Conservation (phyloP, 2,888 invertebrate species). For the Rhagium mordax region DNA sequence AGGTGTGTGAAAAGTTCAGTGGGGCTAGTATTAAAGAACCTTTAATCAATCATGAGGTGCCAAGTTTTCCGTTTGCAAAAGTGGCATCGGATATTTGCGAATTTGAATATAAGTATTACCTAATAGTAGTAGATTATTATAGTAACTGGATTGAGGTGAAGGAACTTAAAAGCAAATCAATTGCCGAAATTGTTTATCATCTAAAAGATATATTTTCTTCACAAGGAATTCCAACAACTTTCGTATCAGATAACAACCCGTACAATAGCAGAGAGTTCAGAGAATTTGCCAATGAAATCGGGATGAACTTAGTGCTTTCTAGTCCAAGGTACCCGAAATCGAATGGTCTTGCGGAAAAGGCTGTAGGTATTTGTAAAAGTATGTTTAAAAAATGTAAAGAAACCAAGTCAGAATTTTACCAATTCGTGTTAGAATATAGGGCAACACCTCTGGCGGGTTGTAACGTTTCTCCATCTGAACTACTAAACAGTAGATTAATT, state of each 20-base stretch:
- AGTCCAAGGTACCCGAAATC: slow-evolving; percentile 46
- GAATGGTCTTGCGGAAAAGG: slow-evolving; percentile 48
- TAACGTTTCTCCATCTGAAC: slow-evolving; percentile 38
- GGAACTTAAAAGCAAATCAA: slow-evolving; percentile 3
- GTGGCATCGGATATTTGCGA: slow-evolving; percentile 42
- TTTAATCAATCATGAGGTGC: slow-evolving; percentile 42
- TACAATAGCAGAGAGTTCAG: slow-evolving; percentile 46
- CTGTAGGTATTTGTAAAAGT: slow-evolving; percentile 46
- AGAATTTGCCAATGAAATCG: slow-evolving; percentile 41
- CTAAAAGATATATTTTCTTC: slow-evolving; percentile 45
- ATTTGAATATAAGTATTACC: slow-evolving; percentile 27
- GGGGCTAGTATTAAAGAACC: slow-evolving; percentile 45
- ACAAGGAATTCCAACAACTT: slow-evolving; percentile 40
- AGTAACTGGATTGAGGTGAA: slow-evolving; percentile 40
- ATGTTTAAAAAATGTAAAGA: slow-evolving; percentile 35
- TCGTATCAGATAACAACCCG: slow-evolving; percentile 49
- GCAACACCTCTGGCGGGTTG: slow-evolving; percentile 35
- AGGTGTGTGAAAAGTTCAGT: slow-evolving; percentile 32
- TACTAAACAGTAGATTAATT: slow-evolving; percentile 28
- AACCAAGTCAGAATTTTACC: slow-evolving; percentile 32
- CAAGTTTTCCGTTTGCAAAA: slow-evolving; percentile 42
- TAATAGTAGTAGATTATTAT: slow-evolving; percentile 45
- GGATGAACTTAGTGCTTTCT: slow-evolving; percentile 37
- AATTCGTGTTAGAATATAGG: slow-evolving; percentile 38
- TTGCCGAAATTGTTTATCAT: slow-evolving; percentile 10